Percentiles rank a stretch among this genome's conserved stretches.
phyloP scores from a whole-genome alignment of 2,113 vertebrate genomes.

The Ammodytes dubius region DNA sequence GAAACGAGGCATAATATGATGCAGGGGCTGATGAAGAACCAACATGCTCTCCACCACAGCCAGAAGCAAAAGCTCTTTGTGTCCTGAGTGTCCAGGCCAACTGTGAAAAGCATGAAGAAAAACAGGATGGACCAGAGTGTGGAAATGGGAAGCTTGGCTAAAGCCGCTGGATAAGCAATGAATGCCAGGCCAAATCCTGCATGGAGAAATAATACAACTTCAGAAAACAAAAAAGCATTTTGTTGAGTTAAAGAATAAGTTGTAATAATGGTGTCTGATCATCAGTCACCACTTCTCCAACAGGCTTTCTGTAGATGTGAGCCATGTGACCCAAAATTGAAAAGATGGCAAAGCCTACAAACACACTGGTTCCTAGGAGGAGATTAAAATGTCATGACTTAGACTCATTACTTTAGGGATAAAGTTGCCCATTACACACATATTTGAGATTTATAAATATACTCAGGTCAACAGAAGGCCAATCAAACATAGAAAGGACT shows the following conservation, averaged over 20 bases:
- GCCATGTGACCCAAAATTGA: constrained; percentile 97
- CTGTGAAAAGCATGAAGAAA: constrained; percentile 94
- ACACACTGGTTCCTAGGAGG: constrained; percentile 87
- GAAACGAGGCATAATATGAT: too few species aligned
- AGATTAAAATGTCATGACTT: background rate
- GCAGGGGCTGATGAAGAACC: constrained; percentile 90
- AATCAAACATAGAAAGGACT: too few species aligned
- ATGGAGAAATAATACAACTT: constrained; percentile 4
- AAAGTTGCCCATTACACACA: background rate
- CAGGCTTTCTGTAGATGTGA: constrained; percentile 85
- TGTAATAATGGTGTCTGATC: constrained; percentile 78
- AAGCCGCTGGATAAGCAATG: constrained; percentile 94
- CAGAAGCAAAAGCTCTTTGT: constrained; percentile 90
- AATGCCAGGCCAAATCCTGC: constrained; percentile 94
- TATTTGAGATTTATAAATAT: background rate
- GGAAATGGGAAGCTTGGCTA: constrained; percentile 90
- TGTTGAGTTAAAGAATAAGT: background rate
- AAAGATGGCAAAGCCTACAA: constrained; percentile 96
- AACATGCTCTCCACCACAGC: constrained; percentile 94
- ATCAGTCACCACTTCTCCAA: constrained; percentile 91
- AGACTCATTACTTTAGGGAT: background rate
- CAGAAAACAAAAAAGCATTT: background rate
- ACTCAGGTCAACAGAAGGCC: too few species aligned
- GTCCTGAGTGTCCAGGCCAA: constrained; percentile 95
- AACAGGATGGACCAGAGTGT: constrained; percentile 95